Evolutionary conservation across 2,888 invertebrate genomes (phyloP).

Genomic region (Amitus sp.): DNA sequence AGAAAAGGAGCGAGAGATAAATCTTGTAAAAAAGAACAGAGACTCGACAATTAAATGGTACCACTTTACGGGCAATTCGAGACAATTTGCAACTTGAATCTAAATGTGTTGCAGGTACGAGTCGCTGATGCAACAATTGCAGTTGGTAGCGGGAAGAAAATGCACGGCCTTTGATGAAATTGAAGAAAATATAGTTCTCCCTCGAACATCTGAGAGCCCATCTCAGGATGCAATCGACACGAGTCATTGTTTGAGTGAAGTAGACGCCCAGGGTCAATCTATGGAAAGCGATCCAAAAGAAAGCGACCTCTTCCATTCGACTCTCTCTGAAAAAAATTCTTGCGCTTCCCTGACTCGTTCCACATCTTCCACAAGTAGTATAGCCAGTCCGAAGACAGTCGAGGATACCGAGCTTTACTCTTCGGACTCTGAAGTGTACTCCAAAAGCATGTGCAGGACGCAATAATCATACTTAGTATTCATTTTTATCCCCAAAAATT

Average conservation of each 20-base stretch:
- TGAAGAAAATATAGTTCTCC: no score
- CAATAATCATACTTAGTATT: conserved; percentile 9
- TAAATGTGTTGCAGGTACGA: conserved; percentile 43
- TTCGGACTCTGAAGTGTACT: background rate
- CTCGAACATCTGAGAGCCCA: background rate
- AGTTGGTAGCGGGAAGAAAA: conserved; percentile 12
- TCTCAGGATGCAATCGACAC: no score
- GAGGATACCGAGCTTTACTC: background rate
- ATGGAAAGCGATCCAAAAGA: conserved; percentile 3
- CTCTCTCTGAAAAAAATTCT: conserved; percentile 1
- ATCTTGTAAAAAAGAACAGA: conserved; percentile 46
- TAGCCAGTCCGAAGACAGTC: background rate
- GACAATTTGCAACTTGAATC: background rate
- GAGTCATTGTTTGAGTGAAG: no score
- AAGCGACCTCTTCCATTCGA: background rate
- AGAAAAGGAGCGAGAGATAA: conserved; percentile 48
- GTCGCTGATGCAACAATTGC: conserved; percentile 45
- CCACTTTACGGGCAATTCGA: background rate
- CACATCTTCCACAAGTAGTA: conserved; percentile 8
- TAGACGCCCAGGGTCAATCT: no score
- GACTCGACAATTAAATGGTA: conserved; percentile 50
- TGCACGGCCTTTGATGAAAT: background rate
- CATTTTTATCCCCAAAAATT: background rate
- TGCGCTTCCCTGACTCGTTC: conserved; percentile 5
- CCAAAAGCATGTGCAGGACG: conserved; percentile 6